A percentile compares a stretch with the other conserved stretches of the same genome.
These are phyloP conservation scores for Acrossocheilus wenchowensis DNA, from an alignment of 2,797 vertebrate species.

Conservation along the genomic window DNA sequence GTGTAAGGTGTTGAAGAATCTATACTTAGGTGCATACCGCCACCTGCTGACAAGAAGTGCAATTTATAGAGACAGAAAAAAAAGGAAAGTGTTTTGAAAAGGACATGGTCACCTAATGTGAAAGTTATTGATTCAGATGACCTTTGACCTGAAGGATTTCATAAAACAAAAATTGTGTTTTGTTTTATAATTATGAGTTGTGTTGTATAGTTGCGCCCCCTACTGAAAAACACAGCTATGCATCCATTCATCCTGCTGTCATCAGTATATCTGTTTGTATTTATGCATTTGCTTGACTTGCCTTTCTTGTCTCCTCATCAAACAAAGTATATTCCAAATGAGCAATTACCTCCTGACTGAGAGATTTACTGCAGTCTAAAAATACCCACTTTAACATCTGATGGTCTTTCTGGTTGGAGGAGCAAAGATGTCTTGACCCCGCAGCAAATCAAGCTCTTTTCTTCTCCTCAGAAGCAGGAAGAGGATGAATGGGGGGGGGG, in stretches of 20 bases:
- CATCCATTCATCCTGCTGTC: neutral
- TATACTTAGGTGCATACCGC: neutral
- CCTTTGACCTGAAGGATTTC: neutral
- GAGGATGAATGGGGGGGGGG: neutral
- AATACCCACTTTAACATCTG: neutral
- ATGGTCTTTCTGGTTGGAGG: constrained; percentile 1
- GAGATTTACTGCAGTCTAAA: neutral
- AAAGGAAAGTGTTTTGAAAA: neutral
- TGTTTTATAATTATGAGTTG: constrained; percentile 45
- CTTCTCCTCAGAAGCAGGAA: neutral
- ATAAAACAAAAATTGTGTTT: neutral
- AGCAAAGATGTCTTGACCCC: neutral
- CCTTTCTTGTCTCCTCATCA: neutral
- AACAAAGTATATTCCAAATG: neutral
- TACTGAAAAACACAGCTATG: constrained; percentile 48
- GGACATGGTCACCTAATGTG: neutral
- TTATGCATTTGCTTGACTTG: neutral
- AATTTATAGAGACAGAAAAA: neutral
- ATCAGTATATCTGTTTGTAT: neutral
- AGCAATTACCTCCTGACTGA: neutral
- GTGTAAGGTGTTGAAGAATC: neutral
- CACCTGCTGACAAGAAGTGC: constrained; percentile 5
- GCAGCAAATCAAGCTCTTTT: neutral
- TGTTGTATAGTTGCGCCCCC: constrained; percentile 44
- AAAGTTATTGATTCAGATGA: neutral